Evolutionary conservation across 2,888 invertebrate species (phyloP), one percentile per base, ranked within the genome.

Genomic region (Torymus auratus): DNA sequence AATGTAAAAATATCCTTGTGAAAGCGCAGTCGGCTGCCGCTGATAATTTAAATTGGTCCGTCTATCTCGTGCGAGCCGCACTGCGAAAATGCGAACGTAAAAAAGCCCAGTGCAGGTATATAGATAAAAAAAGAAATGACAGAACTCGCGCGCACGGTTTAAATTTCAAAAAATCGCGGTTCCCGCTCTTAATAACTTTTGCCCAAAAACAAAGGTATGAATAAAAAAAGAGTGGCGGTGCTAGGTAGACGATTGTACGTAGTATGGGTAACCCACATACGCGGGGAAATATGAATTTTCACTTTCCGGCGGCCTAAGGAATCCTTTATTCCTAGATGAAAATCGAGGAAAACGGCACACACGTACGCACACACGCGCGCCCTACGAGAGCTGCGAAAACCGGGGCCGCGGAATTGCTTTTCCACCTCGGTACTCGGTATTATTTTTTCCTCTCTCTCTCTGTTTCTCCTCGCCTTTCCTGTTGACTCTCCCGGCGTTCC

Each of bases 321-420:
- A 64, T 52, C 62, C 65, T 71, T 64, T 71, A 61, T 73, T 62
- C 55, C 15, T 12, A 14, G 20, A 41, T 53, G 58, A 82, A 67
- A 78, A 71, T 20, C 7, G 64, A 75, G 70, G 73, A 69, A 11
- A 12, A 10, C 50, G 83, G 70, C 77, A 73, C 77, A 77, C 69
- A 68, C 55, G 52, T 13, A 53, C 56, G 56, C 28, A 55, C 23
- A 41, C 2, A 52, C 75, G 52, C 28, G 23, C 55, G 15, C 41
- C 41, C 5, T 41, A 7, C 41, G 56, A 62, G 23, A 52, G 82
- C 65, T n/a, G n/a, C 17, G 74, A 68, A 65, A 68, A 74, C 77
- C 81, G 79, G 71, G 50, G 73, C 62, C 62, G 17, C 82, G 84
- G 84, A 88, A 88, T 88, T 87, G 86, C 85, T 86, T 87, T 85